Percentiles rank a stretch among this genome's conserved stretches.
phyloP scores from a whole-genome alignment of 2,797 vertebrate genomes.

The Karalla daura region DNA sequence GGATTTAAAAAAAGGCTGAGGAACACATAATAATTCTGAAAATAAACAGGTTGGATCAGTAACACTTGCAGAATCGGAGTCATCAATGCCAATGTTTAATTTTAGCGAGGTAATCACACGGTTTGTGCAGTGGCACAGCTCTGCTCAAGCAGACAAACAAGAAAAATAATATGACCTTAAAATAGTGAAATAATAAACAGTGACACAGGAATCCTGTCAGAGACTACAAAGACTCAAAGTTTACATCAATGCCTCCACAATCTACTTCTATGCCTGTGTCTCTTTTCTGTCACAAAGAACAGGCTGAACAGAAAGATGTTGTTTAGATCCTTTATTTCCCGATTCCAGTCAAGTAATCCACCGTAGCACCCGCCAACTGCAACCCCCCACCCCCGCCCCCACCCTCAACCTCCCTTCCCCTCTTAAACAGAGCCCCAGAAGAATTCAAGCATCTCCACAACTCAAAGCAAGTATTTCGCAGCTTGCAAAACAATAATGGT shows the following conservation, averaged over 20 bases:
- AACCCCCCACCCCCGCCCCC: background rate
- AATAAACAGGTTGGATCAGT: conserved; percentile 68
- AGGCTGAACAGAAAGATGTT: conserved; percentile 54
- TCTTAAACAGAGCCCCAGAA: conserved; percentile 46
- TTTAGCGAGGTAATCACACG: conserved; percentile 50
- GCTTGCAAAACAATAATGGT: conserved; percentile 47
- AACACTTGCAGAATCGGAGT: conserved; percentile 44
- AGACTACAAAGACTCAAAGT: conserved; percentile 49
- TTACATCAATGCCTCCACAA: conserved; percentile 54
- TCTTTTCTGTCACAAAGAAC: conserved; percentile 44
- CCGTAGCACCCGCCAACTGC: conserved; percentile 21
- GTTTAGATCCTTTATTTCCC: conserved; percentile 62
- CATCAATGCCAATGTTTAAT: conserved; percentile 59
- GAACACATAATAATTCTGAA: conserved; percentile 47
- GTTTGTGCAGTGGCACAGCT: conserved; percentile 37
- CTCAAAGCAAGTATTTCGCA: conserved; percentile 51
- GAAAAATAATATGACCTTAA: conserved; percentile 57
- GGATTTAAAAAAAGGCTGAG: conserved; percentile 55
- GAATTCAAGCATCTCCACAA: conserved; percentile 48
- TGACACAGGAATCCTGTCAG: conserved; percentile 32
- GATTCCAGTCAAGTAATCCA: conserved; percentile 60
- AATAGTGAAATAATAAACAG: conserved; percentile 45
- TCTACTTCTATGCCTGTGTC: conserved; percentile 29
- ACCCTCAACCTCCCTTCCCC: background rate
- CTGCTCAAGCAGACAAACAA: conserved; percentile 34